Percentiles rank a stretch among this genome's conserved stretches.
Conservation (phyloP, 2,113 vertebrate genomes). For the Tragelaphus buxtoni region DNA sequence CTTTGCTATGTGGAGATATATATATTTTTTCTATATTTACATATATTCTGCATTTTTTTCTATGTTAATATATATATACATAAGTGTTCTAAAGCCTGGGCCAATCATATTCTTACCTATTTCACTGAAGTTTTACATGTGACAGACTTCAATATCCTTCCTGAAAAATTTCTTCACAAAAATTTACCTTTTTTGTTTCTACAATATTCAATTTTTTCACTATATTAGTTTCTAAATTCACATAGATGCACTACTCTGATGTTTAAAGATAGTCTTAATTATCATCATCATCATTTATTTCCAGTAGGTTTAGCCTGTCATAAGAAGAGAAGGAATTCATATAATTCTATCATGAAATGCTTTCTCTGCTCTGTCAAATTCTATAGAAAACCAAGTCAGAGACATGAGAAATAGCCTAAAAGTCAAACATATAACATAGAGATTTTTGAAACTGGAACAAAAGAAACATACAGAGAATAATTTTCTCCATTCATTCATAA, state of each 20-base stretch:
- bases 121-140: neutral
- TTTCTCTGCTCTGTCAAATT: neutral
- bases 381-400: neutral
- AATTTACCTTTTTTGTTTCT: neutral
- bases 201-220: neutral
- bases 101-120: neutral
- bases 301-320: neutral
- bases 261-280: neutral
- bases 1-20: neutral
- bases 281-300: neutral
- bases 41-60: neutral
- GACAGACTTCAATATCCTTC: neutral
- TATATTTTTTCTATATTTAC: neutral
- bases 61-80: neutral
- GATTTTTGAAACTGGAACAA: conserved; percentile 18
- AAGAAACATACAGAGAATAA: neutral
- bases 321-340: neutral
- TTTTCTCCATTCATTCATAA: neutral
- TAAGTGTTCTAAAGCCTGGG: neutral
- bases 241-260: neutral
- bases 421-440: neutral
- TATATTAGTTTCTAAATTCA: neutral
- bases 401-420: conserved; percentile 14
- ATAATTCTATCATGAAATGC: neutral
- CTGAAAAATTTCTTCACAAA: neutral